Base-by-base conservation (phyloP, 2,797 vertebrate species). In the Triplophysa yarkandensis region DNA sequence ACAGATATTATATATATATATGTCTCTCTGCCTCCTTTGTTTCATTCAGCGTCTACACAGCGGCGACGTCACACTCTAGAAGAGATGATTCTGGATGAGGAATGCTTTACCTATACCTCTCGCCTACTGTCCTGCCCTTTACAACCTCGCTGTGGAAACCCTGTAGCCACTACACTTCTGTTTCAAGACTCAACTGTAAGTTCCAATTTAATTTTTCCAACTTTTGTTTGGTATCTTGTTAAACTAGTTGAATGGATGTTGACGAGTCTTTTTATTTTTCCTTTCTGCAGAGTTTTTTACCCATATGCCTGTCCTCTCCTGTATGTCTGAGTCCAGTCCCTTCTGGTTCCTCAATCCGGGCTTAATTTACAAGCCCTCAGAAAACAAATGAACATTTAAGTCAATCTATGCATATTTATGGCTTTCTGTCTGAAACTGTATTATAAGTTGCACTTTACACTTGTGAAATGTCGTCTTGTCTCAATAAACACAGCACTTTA, bases 21-120 rank as follows among this genome's bases (percentile, higher is more conserved):
- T 41, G 27, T 30, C 16, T 61, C 64, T 39, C 0, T 41, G 13
- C 21, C 6, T 54, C 52, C 17, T 4, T 17, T 2, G 14, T 4
- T n/a, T 3, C 39, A 39, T 16, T 39, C 52, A 0, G 74, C 81
- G 19, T 77, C 82, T 1, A 66, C 87, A 69, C 80, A 91, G 68
- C 86, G 83, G 19, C 87, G 82, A 3, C 86, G 86, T 63, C 46
- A 87, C 4, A 85, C 80, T 61, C 71, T 90, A 44, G 88, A 90
- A 74, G 91, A 93, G 68, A 73, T 86, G 67, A 85, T 85, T 30
- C 28, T 93, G 84, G 90, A 93, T 7, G 89, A 91, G 28, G 92
- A 93, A 76, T 91, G 93, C 71, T 86, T 91, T 63, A 86, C 78
- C 67, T 92, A 87, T 85, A 89, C 85, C 27, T 87, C 76, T 36